phyloP scores from a whole-genome alignment of 2,113 vertebrate genomes.

The Callospermophilus lateralis region DNA sequence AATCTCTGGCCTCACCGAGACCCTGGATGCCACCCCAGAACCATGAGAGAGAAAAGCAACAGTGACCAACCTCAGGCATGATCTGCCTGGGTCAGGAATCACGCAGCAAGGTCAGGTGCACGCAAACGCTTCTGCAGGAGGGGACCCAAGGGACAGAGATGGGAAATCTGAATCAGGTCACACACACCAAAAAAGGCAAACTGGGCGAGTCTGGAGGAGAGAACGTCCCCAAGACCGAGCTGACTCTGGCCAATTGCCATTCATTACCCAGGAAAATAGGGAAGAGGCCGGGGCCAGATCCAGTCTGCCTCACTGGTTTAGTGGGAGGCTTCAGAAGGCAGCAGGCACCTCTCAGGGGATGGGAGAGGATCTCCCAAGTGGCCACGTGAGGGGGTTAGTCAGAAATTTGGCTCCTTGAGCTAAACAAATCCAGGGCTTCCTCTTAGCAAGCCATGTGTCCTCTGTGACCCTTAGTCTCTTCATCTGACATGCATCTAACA shows the following conservation, averaged over 20 bases:
- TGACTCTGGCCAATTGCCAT: background rate
- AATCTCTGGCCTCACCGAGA: background rate
- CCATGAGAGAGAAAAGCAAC: background rate
- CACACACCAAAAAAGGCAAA: background rate
- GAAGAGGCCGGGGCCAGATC: too few relatives aligned
- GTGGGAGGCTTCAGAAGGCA: background rate
- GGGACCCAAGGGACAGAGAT: background rate
- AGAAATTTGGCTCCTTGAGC: background rate
- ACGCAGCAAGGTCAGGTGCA: background rate
- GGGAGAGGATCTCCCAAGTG: background rate
- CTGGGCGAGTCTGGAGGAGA: accelerated
- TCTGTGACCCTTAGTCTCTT: conserved; percentile 4
- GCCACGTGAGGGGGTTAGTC: background rate
- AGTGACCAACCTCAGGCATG: accelerated
- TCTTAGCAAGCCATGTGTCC: background rate
- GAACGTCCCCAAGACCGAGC: background rate
- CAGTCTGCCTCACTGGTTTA: background rate
- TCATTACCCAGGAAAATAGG: background rate
- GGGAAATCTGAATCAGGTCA: background rate
- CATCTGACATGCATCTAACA: background rate
- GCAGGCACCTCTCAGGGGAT: background rate
- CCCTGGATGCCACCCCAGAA: background rate
- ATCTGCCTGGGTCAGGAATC: background rate
- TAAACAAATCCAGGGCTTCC: background rate
- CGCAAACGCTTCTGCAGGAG: background rate